A percentile compares a stretch with the other conserved stretches of the same genome.
Conservation (phyloP, 2,113 vertebrate genomes). For the Pseudonaja textilis region DNA sequence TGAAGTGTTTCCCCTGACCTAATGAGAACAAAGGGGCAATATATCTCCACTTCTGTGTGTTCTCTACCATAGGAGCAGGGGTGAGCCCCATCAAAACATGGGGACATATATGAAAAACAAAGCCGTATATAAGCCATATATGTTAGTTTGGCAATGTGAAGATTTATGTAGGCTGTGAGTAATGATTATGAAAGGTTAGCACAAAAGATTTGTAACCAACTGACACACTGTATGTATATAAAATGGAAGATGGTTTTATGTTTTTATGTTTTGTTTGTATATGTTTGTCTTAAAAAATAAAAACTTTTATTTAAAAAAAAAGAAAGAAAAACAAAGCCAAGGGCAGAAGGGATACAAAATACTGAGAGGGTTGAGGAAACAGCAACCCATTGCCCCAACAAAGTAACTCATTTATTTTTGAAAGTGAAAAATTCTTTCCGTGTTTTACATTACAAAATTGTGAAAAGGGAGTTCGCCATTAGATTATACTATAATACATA, state of each 20-base stretch:
- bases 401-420: neutral
- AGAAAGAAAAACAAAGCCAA: neutral
- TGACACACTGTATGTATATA: too few relatives aligned
- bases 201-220: too few relatives aligned
- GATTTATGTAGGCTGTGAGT: too few relatives aligned
- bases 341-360: neutral
- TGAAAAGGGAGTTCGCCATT: neutral
- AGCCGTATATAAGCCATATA: neutral
- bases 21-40: constrained; percentile 40
- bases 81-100: constrained; percentile 43
- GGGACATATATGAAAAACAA: constrained; percentile 37
- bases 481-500: neutral
- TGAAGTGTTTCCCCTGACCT: constrained; percentile 49
- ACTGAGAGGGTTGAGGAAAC: neutral
- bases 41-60: constrained; percentile 39
- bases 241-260: too few relatives aligned
- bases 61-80: constrained; percentile 25
- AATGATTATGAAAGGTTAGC: too few relatives aligned
- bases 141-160: too few relatives aligned
- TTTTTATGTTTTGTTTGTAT: too few relatives aligned
- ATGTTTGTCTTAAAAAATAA: too few relatives aligned
- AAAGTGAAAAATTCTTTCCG: neutral
- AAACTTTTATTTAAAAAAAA: too few relatives aligned
- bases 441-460: fast-evolving
- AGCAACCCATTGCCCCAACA: neutral